Conservation (phyloP, 2,113 vertebrate species). For the Neolamprologus caudopunctatus region DNA sequence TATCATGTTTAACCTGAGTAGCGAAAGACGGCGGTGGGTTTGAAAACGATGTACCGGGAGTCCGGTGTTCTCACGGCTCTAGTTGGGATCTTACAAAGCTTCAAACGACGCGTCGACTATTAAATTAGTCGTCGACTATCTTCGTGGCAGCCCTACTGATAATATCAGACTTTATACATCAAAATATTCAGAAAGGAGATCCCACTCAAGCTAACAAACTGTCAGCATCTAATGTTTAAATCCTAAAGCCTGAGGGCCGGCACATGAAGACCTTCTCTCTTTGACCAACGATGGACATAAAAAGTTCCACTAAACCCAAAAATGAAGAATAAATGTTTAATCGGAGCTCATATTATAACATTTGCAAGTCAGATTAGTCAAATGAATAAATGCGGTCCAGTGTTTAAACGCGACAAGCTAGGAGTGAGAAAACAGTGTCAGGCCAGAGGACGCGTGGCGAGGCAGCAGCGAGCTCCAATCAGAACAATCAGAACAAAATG, state of each 20-base stretch:
- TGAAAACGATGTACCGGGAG: no score
- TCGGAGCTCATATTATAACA: background rate
- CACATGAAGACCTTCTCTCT: background rate
- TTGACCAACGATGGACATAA: background rate
- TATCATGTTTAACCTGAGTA: no score
- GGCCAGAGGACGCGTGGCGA: background rate
- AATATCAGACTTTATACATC: background rate
- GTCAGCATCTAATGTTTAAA: background rate
- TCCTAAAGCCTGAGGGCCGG: background rate
- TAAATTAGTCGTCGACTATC: rapidly evolving
- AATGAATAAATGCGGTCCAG: background rate
- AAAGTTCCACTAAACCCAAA: background rate
- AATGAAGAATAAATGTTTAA: background rate
- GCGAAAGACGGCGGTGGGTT: no score
- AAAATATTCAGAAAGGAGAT: background rate
- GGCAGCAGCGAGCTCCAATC: background rate
- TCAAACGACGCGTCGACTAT: rapidly evolving
- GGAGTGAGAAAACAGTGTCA: background rate
- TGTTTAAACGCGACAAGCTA: rapidly evolving
- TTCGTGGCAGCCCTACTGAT: rapidly evolving
- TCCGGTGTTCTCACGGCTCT: no score
- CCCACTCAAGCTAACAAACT: background rate
- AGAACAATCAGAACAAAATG: background rate
- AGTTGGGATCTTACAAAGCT: no score
- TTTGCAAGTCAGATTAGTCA: background rate